Percentiles rank a stretch among this genome's conserved stretches.
These are phyloP conservation scores for Poecilia velifera DNA, from an alignment of 2,797 vertebrate genomes.

Conservation along the genomic window DNA sequence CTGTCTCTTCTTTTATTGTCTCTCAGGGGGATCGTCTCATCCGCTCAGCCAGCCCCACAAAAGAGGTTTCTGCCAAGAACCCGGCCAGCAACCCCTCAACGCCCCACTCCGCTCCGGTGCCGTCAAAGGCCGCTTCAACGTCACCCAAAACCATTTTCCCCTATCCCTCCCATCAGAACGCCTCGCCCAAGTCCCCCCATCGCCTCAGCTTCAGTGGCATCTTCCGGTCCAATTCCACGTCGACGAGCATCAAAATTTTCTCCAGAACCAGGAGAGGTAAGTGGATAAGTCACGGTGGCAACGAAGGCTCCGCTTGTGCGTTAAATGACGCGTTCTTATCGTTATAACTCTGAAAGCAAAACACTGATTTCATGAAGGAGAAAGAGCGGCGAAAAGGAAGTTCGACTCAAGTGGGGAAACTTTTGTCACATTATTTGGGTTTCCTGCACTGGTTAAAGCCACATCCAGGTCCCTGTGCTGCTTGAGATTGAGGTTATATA, in stretches of 20 bases:
- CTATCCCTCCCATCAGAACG: conserved; percentile 87
- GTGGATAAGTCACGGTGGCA: conserved; percentile 29
- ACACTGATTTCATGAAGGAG: background rate
- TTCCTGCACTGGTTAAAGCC: conserved; percentile 35
- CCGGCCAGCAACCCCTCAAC: conserved; percentile 80
- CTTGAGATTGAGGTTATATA: conserved; percentile 14
- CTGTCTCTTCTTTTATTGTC: conserved; percentile 33
- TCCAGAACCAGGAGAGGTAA: conserved; percentile 95
- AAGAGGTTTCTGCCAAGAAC: conserved; percentile 82
- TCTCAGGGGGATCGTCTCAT: conserved; percentile 84
- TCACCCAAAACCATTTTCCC: conserved; percentile 92
- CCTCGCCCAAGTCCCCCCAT: conserved; percentile 93
- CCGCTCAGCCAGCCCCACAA: conserved; percentile 84
- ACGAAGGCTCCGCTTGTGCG: background rate
- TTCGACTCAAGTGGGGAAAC: conserved; percentile 28
- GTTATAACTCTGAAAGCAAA: background rate
- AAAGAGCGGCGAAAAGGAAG: conserved; percentile 26
- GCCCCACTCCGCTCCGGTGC: conserved; percentile 86
- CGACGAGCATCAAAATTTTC: conserved; percentile 93
- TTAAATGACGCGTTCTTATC: background rate
- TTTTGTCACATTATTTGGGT: conserved; percentile 16
- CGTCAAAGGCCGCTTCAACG: conserved; percentile 82
- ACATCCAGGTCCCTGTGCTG: conserved; percentile 27
- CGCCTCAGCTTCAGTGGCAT: conserved; percentile 96
- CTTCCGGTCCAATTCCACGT: conserved; percentile 91